These are phyloP conservation scores for Adelges cooleyi DNA, from an alignment of 1,140 invertebrate genomes.

Conservation along the genomic window DNA sequence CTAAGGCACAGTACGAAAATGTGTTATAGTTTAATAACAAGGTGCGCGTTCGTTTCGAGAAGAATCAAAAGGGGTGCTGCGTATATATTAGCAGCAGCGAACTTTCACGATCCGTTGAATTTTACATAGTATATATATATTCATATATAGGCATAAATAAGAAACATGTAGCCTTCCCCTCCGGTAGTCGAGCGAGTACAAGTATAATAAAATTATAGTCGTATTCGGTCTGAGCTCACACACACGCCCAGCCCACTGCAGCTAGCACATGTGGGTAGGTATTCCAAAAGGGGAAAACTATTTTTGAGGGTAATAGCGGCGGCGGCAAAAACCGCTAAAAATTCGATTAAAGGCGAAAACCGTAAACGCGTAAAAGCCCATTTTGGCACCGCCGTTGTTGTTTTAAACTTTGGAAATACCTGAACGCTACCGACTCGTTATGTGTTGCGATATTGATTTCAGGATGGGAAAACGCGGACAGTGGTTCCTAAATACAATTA, in stretches of 20 bases:
- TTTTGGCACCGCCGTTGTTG: background rate
- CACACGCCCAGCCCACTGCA: too few species aligned
- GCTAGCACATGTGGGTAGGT: too few species aligned
- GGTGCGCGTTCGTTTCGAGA: background rate
- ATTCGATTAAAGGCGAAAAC: slow-evolving; percentile 17
- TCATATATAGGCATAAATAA: background rate
- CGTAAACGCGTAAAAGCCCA: background rate
- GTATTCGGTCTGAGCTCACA: too few species aligned
- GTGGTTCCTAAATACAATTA: background rate
- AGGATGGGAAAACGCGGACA: background rate
- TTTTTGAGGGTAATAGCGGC: background rate
- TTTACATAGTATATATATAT: background rate
- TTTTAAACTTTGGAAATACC: slow-evolving; percentile 15
- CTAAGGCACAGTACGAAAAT: slow-evolving; percentile 1
- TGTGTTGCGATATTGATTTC: slow-evolving; percentile 2
- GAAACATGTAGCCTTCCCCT: background rate
- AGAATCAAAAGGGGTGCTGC: background rate
- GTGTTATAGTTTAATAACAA: slow-evolving; percentile 1
- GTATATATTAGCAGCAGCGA: background rate
- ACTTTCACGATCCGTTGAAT: background rate
- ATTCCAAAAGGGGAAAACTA: too few species aligned
- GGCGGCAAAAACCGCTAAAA: background rate
- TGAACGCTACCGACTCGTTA: background rate
- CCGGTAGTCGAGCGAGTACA: background rate
- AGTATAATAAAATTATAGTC: background rate